A percentile compares a stretch with the other conserved stretches of the same genome.
These are phyloP conservation scores for Hirtodrosophila alboralis DNA, from an alignment of 2,888 invertebrate species.

Conservation along the genomic window DNA sequence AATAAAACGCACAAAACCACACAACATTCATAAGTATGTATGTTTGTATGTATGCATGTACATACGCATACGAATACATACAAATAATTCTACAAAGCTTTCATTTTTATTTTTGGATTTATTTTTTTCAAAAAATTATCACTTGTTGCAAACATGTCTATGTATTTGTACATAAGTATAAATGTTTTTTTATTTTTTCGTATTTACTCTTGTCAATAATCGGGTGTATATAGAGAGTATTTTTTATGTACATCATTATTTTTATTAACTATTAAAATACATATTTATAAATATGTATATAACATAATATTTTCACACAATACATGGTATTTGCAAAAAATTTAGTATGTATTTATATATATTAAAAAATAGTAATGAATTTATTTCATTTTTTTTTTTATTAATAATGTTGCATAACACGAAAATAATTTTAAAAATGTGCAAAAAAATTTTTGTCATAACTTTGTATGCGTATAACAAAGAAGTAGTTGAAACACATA, in stretches of 20 bases:
- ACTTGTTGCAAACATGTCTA: slow-evolving; percentile 53
- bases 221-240: background rate
- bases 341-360: slow-evolving; percentile 8
- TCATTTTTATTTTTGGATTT: slow-evolving; percentile 50
- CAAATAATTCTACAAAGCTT: background rate
- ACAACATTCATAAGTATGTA: background rate
- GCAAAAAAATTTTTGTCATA: slow-evolving; percentile 13
- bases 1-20: background rate
- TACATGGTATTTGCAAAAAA: background rate
- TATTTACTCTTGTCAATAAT: background rate
- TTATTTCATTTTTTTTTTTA: slow-evolving; percentile 37
- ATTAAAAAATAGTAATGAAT: slow-evolving; percentile 23
- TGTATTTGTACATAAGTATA: slow-evolving; percentile 1
- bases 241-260: background rate
- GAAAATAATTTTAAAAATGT: slow-evolving; percentile 29
- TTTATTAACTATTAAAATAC: background rate
- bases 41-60: no score
- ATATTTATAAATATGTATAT: no score
- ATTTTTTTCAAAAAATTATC: slow-evolving; percentile 52
- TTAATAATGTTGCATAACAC: slow-evolving; percentile 63
- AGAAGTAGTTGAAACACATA: background rate
- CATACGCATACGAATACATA: background rate
- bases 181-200: slow-evolving; percentile 1
- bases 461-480: background rate
- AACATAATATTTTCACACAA: background rate